Evolutionary conservation across 2,113 vertebrate species (phyloP).

Genomic region (Forbesichthys papilliferus): DNA sequence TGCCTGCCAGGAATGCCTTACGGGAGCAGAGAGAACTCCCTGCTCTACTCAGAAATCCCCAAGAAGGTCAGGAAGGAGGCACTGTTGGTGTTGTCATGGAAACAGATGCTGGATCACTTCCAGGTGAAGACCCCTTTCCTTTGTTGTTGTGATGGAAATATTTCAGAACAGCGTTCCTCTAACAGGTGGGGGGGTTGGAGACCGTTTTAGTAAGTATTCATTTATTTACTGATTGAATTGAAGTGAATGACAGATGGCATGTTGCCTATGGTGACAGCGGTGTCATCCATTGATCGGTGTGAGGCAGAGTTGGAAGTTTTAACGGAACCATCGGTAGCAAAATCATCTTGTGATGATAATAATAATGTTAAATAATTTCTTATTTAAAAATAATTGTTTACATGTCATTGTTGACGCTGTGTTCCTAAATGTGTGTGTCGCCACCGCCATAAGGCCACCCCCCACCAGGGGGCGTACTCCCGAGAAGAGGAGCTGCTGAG

Average conservation of each 20-base stretch:
- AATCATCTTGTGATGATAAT: too few species aligned
- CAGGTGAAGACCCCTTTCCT: slow-evolving; percentile 78
- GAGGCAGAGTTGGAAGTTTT: too few species aligned
- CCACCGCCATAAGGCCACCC: slow-evolving; percentile 82
- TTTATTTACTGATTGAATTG: too few species aligned
- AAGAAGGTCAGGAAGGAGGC: slow-evolving; percentile 95
- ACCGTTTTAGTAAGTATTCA: too few species aligned
- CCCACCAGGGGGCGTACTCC: slow-evolving; percentile 93
- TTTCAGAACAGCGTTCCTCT: too few species aligned
- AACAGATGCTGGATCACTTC: slow-evolving; percentile 98
- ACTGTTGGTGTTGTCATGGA: slow-evolving; percentile 92
- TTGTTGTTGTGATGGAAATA: neutral
- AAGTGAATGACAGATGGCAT: too few species aligned
- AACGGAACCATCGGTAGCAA: too few species aligned
- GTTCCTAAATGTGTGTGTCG: neutral
- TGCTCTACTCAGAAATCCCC: slow-evolving; percentile 97
- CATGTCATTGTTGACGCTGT: neutral
- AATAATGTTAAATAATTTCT: too few species aligned
- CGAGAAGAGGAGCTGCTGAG: slow-evolving; percentile 93
- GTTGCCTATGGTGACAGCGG: too few species aligned
- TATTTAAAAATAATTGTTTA: too few species aligned
- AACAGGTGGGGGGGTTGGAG: too few species aligned
- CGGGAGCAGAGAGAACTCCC: slow-evolving; percentile 95
- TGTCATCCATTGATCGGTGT: too few species aligned
- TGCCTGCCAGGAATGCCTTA: slow-evolving; percentile 88